Evolutionary conservation across 2,888 invertebrate species (phyloP).

Genomic region (Acanthococcus lagerstroemiae): DNA sequence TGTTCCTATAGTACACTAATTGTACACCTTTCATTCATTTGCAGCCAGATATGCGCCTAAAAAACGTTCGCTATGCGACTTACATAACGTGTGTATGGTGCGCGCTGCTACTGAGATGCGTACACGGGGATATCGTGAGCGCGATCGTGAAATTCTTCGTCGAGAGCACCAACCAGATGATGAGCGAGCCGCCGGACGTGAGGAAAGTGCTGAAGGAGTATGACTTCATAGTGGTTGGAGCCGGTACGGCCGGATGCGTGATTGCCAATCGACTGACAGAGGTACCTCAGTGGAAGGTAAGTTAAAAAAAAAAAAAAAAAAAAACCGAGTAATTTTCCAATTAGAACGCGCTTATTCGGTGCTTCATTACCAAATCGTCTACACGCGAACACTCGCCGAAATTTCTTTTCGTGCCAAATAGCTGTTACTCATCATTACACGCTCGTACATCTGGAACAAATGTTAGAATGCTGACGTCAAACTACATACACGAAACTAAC

Average conservation of each 20-base stretch:
- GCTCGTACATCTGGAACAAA: too few relatives aligned
- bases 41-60: slow-evolving; percentile 4
- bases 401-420: too few relatives aligned
- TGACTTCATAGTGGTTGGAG: slow-evolving; percentile 73
- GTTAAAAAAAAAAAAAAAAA: too few relatives aligned
- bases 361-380: too few relatives aligned
- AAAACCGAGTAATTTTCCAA: too few relatives aligned
- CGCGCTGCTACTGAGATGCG: background rate
- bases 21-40: too few relatives aligned
- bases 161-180: slow-evolving; percentile 48
- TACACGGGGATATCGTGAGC: background rate
- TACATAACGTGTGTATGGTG: background rate
- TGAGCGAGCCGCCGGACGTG: slow-evolving; percentile 51
- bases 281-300: slow-evolving; percentile 33
- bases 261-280: slow-evolving; percentile 46
- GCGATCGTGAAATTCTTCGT: slow-evolving; percentile 34
- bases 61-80: background rate
- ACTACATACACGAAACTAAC: too few relatives aligned
- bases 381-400: too few relatives aligned
- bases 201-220: slow-evolving; percentile 56
- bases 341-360: too few relatives aligned
- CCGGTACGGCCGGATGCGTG: slow-evolving; percentile 66
- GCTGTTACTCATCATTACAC: too few relatives aligned
- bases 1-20: too few relatives aligned
- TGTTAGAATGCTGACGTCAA: too few relatives aligned